Evolutionary conservation across 2,797 vertebrate species (phyloP).

Genomic region (Sebastes oblongus): DNA sequence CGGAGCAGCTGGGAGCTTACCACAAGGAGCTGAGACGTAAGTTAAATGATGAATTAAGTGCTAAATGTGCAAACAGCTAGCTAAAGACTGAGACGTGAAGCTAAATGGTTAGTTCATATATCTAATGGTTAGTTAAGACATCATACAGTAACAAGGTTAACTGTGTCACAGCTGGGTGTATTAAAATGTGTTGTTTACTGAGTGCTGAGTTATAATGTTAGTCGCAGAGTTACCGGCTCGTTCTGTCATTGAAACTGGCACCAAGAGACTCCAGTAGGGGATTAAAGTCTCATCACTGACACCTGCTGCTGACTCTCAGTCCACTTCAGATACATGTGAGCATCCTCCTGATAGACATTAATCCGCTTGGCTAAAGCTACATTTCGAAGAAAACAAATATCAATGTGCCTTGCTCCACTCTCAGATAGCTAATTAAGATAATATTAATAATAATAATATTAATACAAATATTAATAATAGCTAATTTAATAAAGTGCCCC

Average conservation of each 20-base stretch:
- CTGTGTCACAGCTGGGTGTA: background rate
- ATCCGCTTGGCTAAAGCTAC: background rate
- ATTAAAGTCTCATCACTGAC: conserved; percentile 8
- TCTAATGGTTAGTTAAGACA: background rate
- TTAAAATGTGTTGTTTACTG: background rate
- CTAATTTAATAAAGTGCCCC: too few species aligned
- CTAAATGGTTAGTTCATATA: background rate
- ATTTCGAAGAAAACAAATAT: background rate
- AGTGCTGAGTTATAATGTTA: background rate
- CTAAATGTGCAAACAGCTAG: conserved; percentile 12
- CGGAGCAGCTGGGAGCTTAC: conserved; percentile 63
- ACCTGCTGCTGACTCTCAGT: conserved; percentile 36
- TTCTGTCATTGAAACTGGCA: background rate
- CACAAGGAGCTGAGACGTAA: conserved; percentile 78
- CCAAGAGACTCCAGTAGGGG: background rate
- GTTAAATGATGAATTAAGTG: background rate
- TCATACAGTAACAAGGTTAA: background rate
- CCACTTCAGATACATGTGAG: rapidly evolving
- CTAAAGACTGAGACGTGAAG: background rate
- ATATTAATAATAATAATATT: too few species aligned
- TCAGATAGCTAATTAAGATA: too few species aligned
- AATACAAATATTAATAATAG: too few species aligned
- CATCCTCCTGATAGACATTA: too few species aligned
- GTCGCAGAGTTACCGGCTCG: background rate
- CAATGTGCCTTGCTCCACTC: background rate